These are phyloP conservation scores for Agrochola lychnidis DNA, from an alignment of 2,888 invertebrate genomes.

Conservation along the genomic window DNA sequence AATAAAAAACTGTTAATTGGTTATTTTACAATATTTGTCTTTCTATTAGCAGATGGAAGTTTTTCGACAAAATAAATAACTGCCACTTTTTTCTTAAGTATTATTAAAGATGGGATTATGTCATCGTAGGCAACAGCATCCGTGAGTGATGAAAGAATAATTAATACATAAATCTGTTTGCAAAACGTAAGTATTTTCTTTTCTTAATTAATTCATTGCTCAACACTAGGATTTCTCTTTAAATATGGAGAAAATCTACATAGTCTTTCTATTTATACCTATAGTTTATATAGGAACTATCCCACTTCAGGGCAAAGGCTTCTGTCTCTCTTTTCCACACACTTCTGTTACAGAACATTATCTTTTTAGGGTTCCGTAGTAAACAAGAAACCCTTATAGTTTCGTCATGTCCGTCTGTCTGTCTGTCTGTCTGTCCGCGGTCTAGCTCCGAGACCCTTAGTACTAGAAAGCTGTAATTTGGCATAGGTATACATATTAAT, in stretches of 20 bases:
- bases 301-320: too few species aligned
- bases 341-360: background rate
- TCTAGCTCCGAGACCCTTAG: too few species aligned
- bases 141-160: slow-evolving; percentile 5
- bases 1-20: background rate
- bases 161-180: background rate
- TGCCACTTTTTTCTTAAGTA: background rate
- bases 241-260: too few species aligned
- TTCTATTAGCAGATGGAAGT: background rate
- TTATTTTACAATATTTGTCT: background rate
- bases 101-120: slow-evolving; percentile 9
- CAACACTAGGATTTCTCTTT: background rate
- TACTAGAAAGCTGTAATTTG: too few species aligned
- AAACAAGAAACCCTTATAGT: too few species aligned
- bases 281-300: background rate
- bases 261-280: background rate
- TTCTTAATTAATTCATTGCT: slow-evolving; percentile 2
- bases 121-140: background rate
- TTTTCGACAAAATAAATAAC: background rate
- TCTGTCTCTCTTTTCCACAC: too few species aligned
- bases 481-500: too few species aligned
- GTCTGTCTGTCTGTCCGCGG: too few species aligned
- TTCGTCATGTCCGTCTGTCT: too few species aligned
- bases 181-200: background rate
- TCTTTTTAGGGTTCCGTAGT: too few species aligned